Base-by-base conservation (phyloP, 2,797 vertebrate genomes). In the Buphagus erythrorhynchus region DNA sequence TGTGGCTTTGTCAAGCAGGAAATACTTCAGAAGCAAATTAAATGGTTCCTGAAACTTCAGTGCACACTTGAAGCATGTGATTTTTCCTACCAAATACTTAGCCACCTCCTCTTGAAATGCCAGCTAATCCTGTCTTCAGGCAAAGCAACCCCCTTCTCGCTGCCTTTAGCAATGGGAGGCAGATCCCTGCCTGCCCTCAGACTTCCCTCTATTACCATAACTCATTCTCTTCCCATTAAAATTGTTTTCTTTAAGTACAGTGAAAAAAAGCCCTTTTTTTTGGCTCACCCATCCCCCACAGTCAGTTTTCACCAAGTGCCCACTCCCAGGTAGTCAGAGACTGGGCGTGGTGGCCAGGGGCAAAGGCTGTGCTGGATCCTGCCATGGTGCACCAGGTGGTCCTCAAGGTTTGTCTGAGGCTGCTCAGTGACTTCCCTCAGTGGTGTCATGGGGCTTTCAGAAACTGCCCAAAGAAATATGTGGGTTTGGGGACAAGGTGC, bases 281-380 rank as follows among this genome's bases (percentile, higher is more conserved):
- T 73, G 51, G 14, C 35, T 90, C 18, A 16, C 16, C 31, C 28
- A 35, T 55, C 40, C 21, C 13, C 40, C 18, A 20, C 0, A 16
- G 8, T 78, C 67, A 40, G 17, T 8, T 88, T 75, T 79, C 20
- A n/a, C 28, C 17, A 38, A 2, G 10, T 18, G 20, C 16, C 21
- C 12, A 4, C 62, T 74, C 24, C 35, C 0, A 0, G 38, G 29
- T 4, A 46, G 13, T 1, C 3, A 52, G 19, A 86, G 55, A 3
- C 38, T 45, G 55, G 54, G 3, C 13, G 11, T 0, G 1, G 33
- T 79, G 72, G 20, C 45, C 0, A 0, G 6, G 35, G 22, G 2
- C 7, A 33, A 25, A 18, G 35, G 6, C 20, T 24, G 5, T 29
- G 26, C 33, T 12, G 3, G 19, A 66, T 42, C 55, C 72, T 86